Conservation (phyloP, 2,797 vertebrate genomes). For the Sebastes hubbsi region DNA sequence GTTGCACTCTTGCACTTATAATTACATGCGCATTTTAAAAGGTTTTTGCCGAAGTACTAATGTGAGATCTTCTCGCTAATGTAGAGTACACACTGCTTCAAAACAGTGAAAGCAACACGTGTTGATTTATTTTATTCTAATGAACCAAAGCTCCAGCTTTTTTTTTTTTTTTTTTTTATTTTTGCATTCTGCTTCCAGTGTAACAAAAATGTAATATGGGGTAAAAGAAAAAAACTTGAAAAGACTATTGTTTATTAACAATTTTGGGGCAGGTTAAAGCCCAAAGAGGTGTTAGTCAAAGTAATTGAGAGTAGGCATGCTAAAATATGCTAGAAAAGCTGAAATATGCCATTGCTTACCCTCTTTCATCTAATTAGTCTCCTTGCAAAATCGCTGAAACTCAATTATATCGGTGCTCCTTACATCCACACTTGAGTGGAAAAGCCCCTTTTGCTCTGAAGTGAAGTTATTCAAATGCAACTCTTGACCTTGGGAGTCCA, state of each 20-base stretch:
- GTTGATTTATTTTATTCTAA: neutral
- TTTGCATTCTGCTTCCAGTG: neutral
- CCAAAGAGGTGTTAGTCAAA: neutral
- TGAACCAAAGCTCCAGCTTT: neutral
- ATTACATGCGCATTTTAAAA: slow-evolving; percentile 12
- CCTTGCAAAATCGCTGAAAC: slow-evolving; percentile 15
- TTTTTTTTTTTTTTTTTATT: neutral
- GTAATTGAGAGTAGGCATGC: neutral
- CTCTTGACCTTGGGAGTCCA: slow-evolving; percentile 40
- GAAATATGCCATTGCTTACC: slow-evolving; percentile 15
- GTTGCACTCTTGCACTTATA: neutral
- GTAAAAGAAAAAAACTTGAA: neutral
- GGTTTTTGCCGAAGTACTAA: neutral
- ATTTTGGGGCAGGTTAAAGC: neutral
- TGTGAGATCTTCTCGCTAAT: neutral
- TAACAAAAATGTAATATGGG: neutral
- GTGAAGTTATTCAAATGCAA: slow-evolving; percentile 18
- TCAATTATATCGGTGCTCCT: neutral
- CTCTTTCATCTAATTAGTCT: slow-evolving; percentile 33
- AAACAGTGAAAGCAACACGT: neutral
- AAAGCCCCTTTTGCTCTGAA: neutral
- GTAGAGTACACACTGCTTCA: neutral
- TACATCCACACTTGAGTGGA: neutral
- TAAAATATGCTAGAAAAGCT: slow-evolving; percentile 20
- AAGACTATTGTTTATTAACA: slow-evolving; percentile 13